Conservation (phyloP, 2,888 invertebrate genomes). For the Dicranocentrus wangi region DNA sequence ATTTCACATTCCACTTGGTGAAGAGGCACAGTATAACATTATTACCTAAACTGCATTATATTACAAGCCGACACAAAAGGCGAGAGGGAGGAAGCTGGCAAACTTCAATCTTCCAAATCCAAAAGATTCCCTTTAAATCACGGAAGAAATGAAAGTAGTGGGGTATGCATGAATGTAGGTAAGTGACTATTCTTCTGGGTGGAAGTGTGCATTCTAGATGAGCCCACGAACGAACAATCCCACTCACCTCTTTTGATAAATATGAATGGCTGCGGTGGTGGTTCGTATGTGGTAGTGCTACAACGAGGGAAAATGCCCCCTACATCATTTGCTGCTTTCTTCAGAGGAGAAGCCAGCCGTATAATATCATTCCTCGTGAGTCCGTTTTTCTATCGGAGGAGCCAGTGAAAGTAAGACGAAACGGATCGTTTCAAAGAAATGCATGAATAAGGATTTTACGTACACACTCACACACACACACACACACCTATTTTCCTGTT, state of each 20-base stretch:
- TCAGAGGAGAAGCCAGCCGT: neutral
- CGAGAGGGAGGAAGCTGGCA: neutral
- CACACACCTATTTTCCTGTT: slow-evolving; percentile 10
- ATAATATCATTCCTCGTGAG: slow-evolving; percentile 26
- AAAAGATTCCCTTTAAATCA: slow-evolving; percentile 37
- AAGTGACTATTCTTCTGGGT: neutral
- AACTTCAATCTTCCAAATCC: slow-evolving; percentile 33
- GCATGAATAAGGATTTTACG: neutral
- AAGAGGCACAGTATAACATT: slow-evolving; percentile 2
- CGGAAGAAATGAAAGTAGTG: slow-evolving; percentile 5
- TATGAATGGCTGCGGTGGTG: neutral
- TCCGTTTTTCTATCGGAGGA: slow-evolving; percentile 8
- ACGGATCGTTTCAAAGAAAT: slow-evolving; percentile 19
- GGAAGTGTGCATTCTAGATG: neutral
- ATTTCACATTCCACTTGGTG: slow-evolving; percentile 30
- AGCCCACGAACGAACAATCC: neutral
- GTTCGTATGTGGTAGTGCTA: neutral
- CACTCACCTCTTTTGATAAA: slow-evolving; percentile 23
- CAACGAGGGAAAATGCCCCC: neutral
- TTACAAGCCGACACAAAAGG: neutral
- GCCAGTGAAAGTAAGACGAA: slow-evolving; percentile 3
- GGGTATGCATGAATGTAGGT: neutral
- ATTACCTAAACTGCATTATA: neutral
- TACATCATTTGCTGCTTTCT: neutral
- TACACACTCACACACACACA: neutral